These are phyloP conservation scores for Caligus rogercresseyi DNA, from an alignment of 1,140 invertebrate genomes.

Conservation along the genomic window DNA sequence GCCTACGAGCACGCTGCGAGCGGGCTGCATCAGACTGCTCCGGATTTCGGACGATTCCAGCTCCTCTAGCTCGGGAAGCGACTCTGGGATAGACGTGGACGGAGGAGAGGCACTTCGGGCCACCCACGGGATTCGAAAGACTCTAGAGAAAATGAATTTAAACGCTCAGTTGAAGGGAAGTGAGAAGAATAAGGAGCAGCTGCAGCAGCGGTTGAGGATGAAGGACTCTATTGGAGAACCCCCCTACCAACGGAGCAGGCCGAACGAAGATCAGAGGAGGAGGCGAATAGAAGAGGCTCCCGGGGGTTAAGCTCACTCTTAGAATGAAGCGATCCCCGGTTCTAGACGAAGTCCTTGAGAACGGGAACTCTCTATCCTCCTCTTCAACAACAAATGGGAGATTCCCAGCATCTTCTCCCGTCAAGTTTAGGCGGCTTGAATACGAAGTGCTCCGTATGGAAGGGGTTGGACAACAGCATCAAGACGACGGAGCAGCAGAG, in stretches of 20 bases:
- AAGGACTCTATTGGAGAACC: neutral
- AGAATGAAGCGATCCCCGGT: slow-evolving; percentile 67
- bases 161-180: too few relatives aligned
- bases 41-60: slow-evolving; percentile 14
- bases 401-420: neutral
- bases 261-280: too few relatives aligned
- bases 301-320: slow-evolving; percentile 52
- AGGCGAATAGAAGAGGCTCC: neutral
- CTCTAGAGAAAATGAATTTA: neutral
- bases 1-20: slow-evolving; percentile 8
- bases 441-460: slow-evolving; percentile 14
- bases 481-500: neutral
- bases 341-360: slow-evolving; percentile 62
- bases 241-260: neutral
- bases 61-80: slow-evolving; percentile 3
- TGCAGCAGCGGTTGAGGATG: too few relatives aligned
- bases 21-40: slow-evolving; percentile 8
- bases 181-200: too few relatives aligned
- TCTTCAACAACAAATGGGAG: neutral
- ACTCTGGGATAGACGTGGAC: neutral
- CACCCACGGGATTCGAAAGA: neutral
- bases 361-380: slow-evolving; percentile 37
- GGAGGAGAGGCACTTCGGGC: neutral
- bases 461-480: neutral
- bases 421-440: neutral